Base-by-base conservation (phyloP, 2,888 invertebrate genomes). In the Alloplasta piceator region DNA sequence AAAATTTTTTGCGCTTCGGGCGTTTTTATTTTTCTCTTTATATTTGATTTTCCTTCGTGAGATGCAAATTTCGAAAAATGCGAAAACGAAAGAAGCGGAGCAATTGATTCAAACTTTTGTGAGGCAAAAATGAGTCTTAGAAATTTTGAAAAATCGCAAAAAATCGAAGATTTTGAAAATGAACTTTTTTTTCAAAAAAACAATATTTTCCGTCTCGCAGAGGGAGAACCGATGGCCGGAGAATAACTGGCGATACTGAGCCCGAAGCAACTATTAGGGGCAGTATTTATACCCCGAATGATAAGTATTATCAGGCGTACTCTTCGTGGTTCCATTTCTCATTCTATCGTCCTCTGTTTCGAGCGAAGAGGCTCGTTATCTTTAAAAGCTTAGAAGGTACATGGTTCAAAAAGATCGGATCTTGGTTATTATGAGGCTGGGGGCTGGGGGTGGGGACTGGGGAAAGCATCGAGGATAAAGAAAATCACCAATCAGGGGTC, bases 271-370 rank as follows among this genome's bases (percentile, higher is more conserved):
- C 85, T 87, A 88, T 90, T 90, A 85, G 80, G 85, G 78, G 85
- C 87, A 88, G 85, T 91, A 91, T 90, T 91, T 91, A 91, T 91
- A 91, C 82, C 86, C 74, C 64, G 80, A 14, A 61, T 85, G 91
- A 91, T 91, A 91, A 91, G 88, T 89, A 85, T 86, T 91, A 91
- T 91, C 91, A 90, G 89, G 72, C 85, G 77, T 84, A 80, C 82
- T 86, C 85, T 82, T 83, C 87, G 85, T 89, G 88, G 84, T 87
- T 85, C 85, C 78, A 26, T 26, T 26, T 26, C 26, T 26, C 26
- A 26, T 26, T 26, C 26, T 26, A 26, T 26, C 26, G 26, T 26
- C 26, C 26, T 26, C 26, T 26, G 26, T 26, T 26, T 26, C 26
- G 3, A 1, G 66, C 70, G 84, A 78, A 84, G 83, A 67, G 66